phyloP scores from a whole-genome alignment of 23 tunicate species.

The Styela clava region DNA sequence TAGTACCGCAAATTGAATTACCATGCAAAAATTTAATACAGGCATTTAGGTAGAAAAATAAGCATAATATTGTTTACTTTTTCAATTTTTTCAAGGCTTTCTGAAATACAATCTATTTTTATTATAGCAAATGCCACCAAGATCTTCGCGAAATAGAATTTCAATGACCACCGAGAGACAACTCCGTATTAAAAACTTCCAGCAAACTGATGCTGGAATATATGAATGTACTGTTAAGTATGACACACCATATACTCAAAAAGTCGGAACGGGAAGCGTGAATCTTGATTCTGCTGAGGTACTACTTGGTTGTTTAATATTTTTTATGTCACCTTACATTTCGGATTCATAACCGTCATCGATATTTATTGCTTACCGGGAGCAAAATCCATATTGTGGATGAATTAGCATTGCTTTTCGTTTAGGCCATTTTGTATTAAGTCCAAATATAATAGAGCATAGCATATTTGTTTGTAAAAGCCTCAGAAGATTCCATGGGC shows the following conservation, averaged over 20 bases:
- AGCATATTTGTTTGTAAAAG: neutral
- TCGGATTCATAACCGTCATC: neutral
- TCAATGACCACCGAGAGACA: neutral
- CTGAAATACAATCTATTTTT: too few species aligned
- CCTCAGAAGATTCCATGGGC: neutral
- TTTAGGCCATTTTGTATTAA: neutral
- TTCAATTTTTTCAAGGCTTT: too few species aligned
- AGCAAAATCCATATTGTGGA: neutral
- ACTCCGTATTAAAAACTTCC: neutral
- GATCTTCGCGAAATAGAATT: neutral
- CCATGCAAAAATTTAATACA: too few species aligned
- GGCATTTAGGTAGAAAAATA: too few species aligned
- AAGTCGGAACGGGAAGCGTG: conserved; percentile 6
- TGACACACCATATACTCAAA: neutral
- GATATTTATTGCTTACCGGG: neutral
- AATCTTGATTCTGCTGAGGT: conserved; percentile 1
- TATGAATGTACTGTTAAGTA: conserved; percentile 19
- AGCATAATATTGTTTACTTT: too few species aligned
- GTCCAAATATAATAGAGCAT: neutral
- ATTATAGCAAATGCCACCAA: neutral
- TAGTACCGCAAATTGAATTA: too few species aligned
- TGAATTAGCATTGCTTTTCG: neutral
- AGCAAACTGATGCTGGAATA: conserved; percentile 14
- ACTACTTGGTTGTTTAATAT: neutral
- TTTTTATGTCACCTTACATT: neutral